Evolutionary conservation across 2,113 vertebrate genomes (phyloP), one percentile per base, ranked within the genome.

Genomic region (Myotis yumanensis): DNA sequence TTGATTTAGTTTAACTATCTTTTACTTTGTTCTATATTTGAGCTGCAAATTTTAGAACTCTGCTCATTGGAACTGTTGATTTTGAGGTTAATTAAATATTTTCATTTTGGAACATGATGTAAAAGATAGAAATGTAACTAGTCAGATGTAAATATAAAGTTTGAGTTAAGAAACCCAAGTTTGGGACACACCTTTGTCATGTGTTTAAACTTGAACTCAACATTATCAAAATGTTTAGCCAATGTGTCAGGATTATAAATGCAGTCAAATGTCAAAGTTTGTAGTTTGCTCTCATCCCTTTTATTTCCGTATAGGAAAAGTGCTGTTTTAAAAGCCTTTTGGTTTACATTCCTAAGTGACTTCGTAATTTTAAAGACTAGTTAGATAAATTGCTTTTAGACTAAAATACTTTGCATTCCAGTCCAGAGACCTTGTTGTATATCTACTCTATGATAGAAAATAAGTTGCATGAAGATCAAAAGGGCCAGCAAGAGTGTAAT

Each of bases 211-310:
- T 91, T 66, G 35, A 92, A 37, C 43, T 87, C 75, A 91, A 81
- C 87, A 89, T 95, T 95, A 94, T 91, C 75, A 95, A 97, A 96
- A 94, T 93, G 71, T 96, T 96, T 93, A 95, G 64, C 23, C 59
- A 91, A 90, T 90, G n/a, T 84, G 95, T 91, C 93, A 87, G 52
- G 71, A 84, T 94, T 96, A 86, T 77, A 96, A 95, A 96, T 92
- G 92, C 54, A 86, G 76, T 80, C 71, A 89, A 92, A 93, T 89
- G 84, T 94, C 95, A 91, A 91, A 91, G 93, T 97, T 89, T 91
- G 75, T 87, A 59, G 86, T 89, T 93, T 93, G 64, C 18, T 95
- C n/a, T 8, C 76, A 80, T 91, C 59, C 40, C 51, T 77, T 94
- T 77, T 86, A 93, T 93, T 95, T 81, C 59, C 59, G n/a, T 46